Evolutionary conservation across 2,888 invertebrate species (phyloP), one percentile per base, ranked within the genome.

Genomic region (Dryadula phaetusa): DNA sequence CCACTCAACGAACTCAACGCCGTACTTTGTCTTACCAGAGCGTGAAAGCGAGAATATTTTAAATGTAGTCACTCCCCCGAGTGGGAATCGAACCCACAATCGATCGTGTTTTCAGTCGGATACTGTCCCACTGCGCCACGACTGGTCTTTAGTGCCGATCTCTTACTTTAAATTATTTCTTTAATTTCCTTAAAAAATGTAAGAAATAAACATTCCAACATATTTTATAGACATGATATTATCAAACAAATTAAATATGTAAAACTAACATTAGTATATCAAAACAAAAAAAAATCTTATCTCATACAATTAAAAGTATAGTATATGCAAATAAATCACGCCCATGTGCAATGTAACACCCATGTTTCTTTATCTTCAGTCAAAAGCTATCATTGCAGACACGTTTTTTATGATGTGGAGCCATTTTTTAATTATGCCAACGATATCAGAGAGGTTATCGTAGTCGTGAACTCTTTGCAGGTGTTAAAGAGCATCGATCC

Each of bases 311-410:
- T 56, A 54, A 54, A n/a, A 54, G 16, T 20, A 28, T 8, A 18
- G 40, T 62, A 16, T 34, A 32, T 58, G 37, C 44, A 10, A 49
- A 62, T 54, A 53, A 54, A 62, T 62, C 65, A 52, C 65, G 62
- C 32, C 40, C 61, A 42, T 53, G n/a, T 28, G 44, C 22, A 56
- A 62, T 67, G 63, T 18, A 52, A 16, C 28, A 7, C 16, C 25
- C 37, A 18, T 60, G 47, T 14, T 10, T 46, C 60, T 47, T 62
- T 56, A 47, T 62, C 53, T 47, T 56, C 42, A 32, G 65, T 65
- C 62, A 65, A 62, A 65, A 62, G 68, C 49, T 69, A 69, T 69
- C 68, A 18, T n/a, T 18, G 44, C 28, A 18, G 58, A 58, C 58
- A 44, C 2, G 42, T 32, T 62, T 16, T 64, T 28, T 20, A 40